Percentiles rank a stretch among this genome's conserved stretches.
Evolutionary conservation across 1,140 invertebrate genomes (phyloP).

Genomic region (Whitmania pigra): DNA sequence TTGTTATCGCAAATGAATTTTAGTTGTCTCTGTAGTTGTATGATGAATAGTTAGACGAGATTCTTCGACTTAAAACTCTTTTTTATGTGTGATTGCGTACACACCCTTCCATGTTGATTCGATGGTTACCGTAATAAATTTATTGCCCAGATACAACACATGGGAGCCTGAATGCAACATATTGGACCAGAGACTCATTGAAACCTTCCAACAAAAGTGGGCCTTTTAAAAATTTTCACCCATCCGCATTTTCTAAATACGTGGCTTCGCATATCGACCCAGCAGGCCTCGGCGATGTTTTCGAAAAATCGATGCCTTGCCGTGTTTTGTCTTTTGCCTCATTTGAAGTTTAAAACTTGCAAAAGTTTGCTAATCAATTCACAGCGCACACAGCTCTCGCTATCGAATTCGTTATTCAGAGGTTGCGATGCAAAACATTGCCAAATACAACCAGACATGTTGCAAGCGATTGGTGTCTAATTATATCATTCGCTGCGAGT

Average conservation of each 20-base stretch:
- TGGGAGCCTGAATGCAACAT: constrained; percentile 97
- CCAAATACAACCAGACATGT: no score
- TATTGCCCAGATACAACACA: constrained; percentile 62
- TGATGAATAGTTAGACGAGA: not conserved
- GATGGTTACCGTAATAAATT: not conserved
- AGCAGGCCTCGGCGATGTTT: not conserved
- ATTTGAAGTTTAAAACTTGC: no score
- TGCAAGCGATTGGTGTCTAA: no score
- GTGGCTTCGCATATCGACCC: no score
- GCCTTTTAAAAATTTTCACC: not conserved
- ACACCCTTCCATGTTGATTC: not conserved
- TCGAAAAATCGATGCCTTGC: no score
- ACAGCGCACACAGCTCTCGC: no score
- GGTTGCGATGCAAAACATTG: no score
- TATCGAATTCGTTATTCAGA: no score
- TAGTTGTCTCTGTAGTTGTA: not conserved
- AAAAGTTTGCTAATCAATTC: no score
- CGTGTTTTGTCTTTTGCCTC: no score
- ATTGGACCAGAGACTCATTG: constrained; percentile 74
- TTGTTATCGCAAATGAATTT: not conserved
- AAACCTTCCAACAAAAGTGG: constrained; percentile 52
- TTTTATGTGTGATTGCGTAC: not conserved
- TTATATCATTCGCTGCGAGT: no score
- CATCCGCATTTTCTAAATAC: no score
- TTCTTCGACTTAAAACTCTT: not conserved